Conservation (phyloP, 2,113 vertebrate species). For the Istiophorus platypterus region DNA sequence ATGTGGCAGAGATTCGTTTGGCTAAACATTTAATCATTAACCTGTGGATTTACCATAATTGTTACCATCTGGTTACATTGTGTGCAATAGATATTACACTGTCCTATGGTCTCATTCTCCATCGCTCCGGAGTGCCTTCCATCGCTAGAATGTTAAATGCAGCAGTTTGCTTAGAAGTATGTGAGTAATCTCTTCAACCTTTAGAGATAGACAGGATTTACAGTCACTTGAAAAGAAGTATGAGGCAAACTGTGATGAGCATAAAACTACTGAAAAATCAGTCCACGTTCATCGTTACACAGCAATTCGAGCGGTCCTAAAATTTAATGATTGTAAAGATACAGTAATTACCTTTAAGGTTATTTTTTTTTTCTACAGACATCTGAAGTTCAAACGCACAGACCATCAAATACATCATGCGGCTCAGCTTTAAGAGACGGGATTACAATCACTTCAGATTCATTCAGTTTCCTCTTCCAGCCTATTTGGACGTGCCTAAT, state of each 20-base stretch:
- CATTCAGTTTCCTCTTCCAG: neutral
- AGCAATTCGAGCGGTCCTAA: neutral
- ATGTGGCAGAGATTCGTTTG: constrained; percentile 17
- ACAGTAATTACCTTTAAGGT: neutral
- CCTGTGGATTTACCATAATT: constrained; percentile 24
- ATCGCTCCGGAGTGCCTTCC: neutral
- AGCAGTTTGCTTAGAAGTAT: constrained; percentile 7
- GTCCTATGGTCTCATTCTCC: neutral
- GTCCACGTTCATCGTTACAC: neutral
- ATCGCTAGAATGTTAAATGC: neutral
- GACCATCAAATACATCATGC: neutral
- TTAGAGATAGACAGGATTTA: neutral
- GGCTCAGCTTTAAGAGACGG: neutral
- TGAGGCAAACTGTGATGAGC: constrained; percentile 14
- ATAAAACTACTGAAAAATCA: constrained; percentile 13
- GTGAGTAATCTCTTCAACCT: constrained; percentile 20
- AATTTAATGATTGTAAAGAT: constrained; percentile 15
- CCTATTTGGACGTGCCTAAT: neutral
- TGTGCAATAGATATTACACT: neutral
- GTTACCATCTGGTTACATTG: constrained; percentile 22
- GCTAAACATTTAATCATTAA: constrained; percentile 21
- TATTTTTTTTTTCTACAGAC: neutral
- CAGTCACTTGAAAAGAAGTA: neutral
- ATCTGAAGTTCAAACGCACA: neutral
- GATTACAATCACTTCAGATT: neutral